Base-by-base conservation (phyloP, 2,113 vertebrate genomes). In the Burhinus bistriatus region DNA sequence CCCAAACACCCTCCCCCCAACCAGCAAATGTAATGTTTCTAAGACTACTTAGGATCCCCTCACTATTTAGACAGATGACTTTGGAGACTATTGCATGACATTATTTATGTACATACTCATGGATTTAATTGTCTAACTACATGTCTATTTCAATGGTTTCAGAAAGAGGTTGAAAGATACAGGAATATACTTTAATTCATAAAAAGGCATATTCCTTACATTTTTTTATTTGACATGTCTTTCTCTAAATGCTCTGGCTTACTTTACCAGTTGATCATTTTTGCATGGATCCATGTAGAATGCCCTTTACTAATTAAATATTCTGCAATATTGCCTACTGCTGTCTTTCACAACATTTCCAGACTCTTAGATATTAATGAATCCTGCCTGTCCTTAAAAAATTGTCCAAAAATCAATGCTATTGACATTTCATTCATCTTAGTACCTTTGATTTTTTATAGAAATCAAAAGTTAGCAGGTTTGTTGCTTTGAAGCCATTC, bases 221-320 rank as follows among this genome's bases (percentile, higher is more conserved):
- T 42, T 75, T 91, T 75, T 58, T 7, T 6, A 44, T 29, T 66
- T 84, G 12, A 2, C 75, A 25, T 78, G 89, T 87, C 9, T 49
- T 89, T 75, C 34, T 90, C 17, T 82, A 81, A 81, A 68, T 84
- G 57, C 10, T 87, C 34, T 90, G 34, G 19, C 34, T 89, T 75
- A 70, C 23, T 71, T 18, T 57, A 29, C 38, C 44, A 84, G 34
- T 40, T 90, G 38, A 86, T 83, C 12, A 25, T 80, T 89, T 94
- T 90, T 83, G 9, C 57, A 83, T 11, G 49, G 83, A 96, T 72
- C n/a, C 44, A 66, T 3, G 8, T 20, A 26, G n/a, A 83, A 51
- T 59, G 59, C 29, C 79, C 64, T 93, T 88, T 75, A 61, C 59
- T 65, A 92, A 97, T 78, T 47, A 88, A 91, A 88, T 85, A 77